A percentile compares a stretch with the other conserved stretches of the same genome.
Evolutionary conservation across 2,888 invertebrate genomes (phyloP).

Genomic region (Kryphioiulus occultus): DNA sequence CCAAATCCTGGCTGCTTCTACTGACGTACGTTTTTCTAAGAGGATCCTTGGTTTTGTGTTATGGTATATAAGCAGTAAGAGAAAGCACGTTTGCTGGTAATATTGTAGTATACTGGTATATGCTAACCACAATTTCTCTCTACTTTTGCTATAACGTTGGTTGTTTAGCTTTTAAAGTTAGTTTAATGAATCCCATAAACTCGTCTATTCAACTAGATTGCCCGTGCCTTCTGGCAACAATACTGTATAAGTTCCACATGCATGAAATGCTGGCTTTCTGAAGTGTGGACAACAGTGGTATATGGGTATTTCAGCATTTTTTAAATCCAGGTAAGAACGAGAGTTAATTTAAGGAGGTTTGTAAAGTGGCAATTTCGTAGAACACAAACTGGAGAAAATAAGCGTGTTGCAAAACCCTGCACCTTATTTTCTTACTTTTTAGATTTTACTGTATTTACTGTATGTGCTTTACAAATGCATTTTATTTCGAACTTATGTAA

Average conservation of each 20-base stretch:
- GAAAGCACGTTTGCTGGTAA: background rate
- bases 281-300: background rate
- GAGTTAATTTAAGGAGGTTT: no score
- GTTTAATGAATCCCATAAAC: background rate
- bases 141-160: background rate
- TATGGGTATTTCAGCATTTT: background rate
- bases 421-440: no score
- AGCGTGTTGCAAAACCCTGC: no score
- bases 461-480: no score
- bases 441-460: no score
- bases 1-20: background rate
- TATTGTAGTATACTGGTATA: background rate
- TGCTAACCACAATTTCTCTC: background rate
- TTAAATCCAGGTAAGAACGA: no score
- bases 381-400: no score
- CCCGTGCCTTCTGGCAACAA: background rate
- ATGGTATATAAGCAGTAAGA: background rate
- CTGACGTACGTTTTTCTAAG: background rate
- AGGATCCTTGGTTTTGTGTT: background rate
- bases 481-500: no score
- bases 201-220: background rate
- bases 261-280: background rate
- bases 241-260: background rate
- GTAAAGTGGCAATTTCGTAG: no score
- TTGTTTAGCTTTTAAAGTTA: constrained; percentile 2